phyloP scores from a whole-genome alignment of 1,140 invertebrate genomes.

The Micrasema minimum region DNA sequence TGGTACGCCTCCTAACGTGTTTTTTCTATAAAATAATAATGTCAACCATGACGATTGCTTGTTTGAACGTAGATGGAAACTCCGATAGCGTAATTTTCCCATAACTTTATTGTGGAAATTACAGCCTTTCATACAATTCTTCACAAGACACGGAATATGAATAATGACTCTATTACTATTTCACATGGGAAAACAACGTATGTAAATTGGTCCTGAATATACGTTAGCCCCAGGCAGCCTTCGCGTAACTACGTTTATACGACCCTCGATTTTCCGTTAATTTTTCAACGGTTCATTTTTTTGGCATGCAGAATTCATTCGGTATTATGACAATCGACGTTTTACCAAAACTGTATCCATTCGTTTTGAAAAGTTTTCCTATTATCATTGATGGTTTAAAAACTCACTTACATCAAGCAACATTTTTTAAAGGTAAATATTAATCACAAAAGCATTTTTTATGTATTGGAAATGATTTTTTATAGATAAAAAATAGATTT shows the following conservation, averaged over 20 bases:
- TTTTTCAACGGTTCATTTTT: too few relatives aligned
- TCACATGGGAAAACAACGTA: conserved; percentile 38
- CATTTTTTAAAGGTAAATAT: too few relatives aligned
- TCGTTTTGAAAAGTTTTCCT: too few relatives aligned
- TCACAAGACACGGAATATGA: conserved; percentile 37
- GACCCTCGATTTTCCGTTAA: background rate
- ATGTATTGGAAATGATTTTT: too few relatives aligned
- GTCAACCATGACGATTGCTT: background rate
- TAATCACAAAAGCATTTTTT: too few relatives aligned
- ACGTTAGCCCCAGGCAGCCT: background rate
- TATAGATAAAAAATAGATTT: too few relatives aligned
- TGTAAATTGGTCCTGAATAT: background rate
- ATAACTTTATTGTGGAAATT: conserved; percentile 37
- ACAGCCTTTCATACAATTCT: conserved; percentile 28
- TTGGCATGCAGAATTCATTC: too few relatives aligned
- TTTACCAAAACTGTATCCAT: too few relatives aligned
- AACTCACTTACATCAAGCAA: too few relatives aligned
- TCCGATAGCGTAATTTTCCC: conserved; percentile 26
- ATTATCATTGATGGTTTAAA: too few relatives aligned
- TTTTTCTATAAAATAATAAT: conserved; percentile 8
- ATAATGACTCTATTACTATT: conserved; percentile 31
- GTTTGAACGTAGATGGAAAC: conserved; percentile 9
- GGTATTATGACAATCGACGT: too few relatives aligned
- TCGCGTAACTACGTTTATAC: background rate
- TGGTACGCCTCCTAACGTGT: too few relatives aligned